Conservation (phyloP, 2,113 vertebrate species). For the Sarotherodon lohbergeri region DNA sequence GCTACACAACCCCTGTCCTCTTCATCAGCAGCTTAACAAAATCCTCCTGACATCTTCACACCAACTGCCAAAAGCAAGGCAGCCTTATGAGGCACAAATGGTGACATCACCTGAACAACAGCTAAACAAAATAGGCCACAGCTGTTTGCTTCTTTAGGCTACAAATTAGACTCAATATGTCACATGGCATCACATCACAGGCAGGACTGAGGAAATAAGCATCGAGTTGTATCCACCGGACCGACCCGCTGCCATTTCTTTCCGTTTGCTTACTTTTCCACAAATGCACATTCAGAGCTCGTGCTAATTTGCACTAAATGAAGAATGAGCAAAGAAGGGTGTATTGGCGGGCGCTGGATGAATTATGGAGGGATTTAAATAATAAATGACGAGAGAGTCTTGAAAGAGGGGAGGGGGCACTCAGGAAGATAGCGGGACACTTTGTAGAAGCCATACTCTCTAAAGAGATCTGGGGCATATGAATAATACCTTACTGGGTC, state of each 20-base stretch:
- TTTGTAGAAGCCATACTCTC: slow-evolving; percentile 28
- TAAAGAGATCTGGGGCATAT: slow-evolving; percentile 37
- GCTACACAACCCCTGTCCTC: slow-evolving; percentile 33
- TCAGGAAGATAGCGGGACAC: slow-evolving; percentile 26
- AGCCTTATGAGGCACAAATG: slow-evolving; percentile 76
- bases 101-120: slow-evolving; percentile 77
- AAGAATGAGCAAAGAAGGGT: background rate
- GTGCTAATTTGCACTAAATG: slow-evolving; percentile 54
- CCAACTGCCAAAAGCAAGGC: slow-evolving; percentile 73
- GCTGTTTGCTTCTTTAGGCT: slow-evolving; percentile 84
- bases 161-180: slow-evolving; percentile 88
- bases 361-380: slow-evolving; percentile 65
- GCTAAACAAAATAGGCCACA: slow-evolving; percentile 83
- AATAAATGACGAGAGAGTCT: slow-evolving; percentile 56
- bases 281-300: background rate
- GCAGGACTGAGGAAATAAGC: slow-evolving; percentile 46
- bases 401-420: slow-evolving; percentile 15
- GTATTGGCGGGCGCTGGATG: slow-evolving; percentile 43
- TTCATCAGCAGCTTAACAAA: slow-evolving; percentile 52
- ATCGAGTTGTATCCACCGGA: background rate
- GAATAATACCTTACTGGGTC: slow-evolving; percentile 50
- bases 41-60: slow-evolving; percentile 74
- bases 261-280: slow-evolving; percentile 17
- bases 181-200: slow-evolving; percentile 83
- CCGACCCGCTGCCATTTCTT: background rate